A percentile compares a stretch with the other conserved stretches of the same genome.
phyloP scores from a whole-genome alignment of 2,113 vertebrate species.

The Sphyrna mokarran region DNA sequence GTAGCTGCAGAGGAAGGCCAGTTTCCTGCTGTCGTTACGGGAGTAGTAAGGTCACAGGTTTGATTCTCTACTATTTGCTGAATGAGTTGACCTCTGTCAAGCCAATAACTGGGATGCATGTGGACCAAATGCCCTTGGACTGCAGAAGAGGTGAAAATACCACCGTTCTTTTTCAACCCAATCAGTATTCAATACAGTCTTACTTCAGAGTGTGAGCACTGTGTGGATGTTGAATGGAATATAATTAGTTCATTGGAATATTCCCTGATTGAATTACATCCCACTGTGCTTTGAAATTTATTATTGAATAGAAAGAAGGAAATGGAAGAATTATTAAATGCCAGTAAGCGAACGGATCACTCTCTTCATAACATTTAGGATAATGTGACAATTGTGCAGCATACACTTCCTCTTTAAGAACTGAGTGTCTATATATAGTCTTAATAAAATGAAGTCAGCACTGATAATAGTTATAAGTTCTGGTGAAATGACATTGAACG shows the following conservation, averaged over 20 bases:
- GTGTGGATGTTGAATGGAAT: background rate
- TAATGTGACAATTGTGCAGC: background rate
- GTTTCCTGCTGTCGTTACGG: background rate
- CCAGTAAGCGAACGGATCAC: background rate
- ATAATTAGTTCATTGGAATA: background rate
- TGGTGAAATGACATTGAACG: background rate
- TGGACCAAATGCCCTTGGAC: background rate
- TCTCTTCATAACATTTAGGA: background rate
- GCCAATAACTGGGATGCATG: background rate
- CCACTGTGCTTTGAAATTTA: background rate
- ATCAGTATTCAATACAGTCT: background rate
- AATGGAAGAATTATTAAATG: background rate
- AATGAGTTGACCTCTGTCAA: background rate
- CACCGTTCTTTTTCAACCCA: too few relatives aligned
- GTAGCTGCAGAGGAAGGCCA: too few relatives aligned
- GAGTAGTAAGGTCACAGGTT: background rate
- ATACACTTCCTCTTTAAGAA: conserved; percentile 1
- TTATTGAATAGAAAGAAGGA: background rate
- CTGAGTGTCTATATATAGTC: background rate
- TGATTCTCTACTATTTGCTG: background rate
- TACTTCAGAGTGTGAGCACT: background rate
- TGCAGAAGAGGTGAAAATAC: background rate
- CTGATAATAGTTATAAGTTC: background rate
- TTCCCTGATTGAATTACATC: background rate
- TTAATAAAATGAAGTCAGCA: conserved; percentile 16